Conservation (phyloP, 37 sponge, comb jelly and placozoan species). For the Haliclona indistincta region DNA sequence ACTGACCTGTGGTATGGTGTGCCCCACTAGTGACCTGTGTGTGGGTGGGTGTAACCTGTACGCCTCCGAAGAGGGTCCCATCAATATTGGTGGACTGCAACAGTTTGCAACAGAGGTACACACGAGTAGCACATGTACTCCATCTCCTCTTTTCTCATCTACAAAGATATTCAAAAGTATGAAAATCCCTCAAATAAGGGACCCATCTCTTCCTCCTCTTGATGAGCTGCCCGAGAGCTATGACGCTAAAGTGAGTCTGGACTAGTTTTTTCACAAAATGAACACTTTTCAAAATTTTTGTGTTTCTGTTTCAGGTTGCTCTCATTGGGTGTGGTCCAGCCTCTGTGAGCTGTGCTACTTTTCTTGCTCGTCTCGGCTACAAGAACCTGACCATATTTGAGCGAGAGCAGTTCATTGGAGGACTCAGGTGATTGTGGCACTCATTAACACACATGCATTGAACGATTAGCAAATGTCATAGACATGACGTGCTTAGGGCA, state of each 20-base stretch:
- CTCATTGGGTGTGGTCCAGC: slow-evolving; percentile 97
- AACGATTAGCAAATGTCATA: too few species aligned
- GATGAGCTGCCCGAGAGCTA: slow-evolving; percentile 89
- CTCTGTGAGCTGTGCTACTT: slow-evolving; percentile 97
- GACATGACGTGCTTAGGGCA: too few species aligned
- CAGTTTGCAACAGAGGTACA: slow-evolving; percentile 96
- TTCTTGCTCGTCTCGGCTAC: slow-evolving; percentile 93
- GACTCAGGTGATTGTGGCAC: slow-evolving; percentile 72
- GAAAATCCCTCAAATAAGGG: slow-evolving; percentile 91
- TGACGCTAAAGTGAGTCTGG: slow-evolving; percentile 71
- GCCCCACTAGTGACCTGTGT: slow-evolving; percentile 96
- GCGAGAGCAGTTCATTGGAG: slow-evolving; percentile 89
- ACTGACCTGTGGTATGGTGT: slow-evolving; percentile 96
- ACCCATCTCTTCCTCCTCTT: slow-evolving; percentile 72
- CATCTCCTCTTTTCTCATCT: background rate
- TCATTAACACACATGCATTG: too few species aligned
- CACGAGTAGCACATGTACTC: background rate
- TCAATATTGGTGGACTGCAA: slow-evolving; percentile 97
- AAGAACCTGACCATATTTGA: slow-evolving; percentile 88
- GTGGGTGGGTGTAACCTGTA: slow-evolving; percentile 97
- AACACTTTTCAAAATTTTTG: background rate
- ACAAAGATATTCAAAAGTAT: slow-evolving; percentile 87
- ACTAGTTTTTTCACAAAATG: background rate
- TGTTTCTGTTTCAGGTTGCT: slow-evolving; percentile 47
- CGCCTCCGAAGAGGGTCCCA: slow-evolving; percentile 94